Percentiles rank a stretch among this genome's conserved stretches.
Evolutionary conservation across 2,797 vertebrate genomes (phyloP).

Genomic region (Halcyon leucocephala): DNA sequence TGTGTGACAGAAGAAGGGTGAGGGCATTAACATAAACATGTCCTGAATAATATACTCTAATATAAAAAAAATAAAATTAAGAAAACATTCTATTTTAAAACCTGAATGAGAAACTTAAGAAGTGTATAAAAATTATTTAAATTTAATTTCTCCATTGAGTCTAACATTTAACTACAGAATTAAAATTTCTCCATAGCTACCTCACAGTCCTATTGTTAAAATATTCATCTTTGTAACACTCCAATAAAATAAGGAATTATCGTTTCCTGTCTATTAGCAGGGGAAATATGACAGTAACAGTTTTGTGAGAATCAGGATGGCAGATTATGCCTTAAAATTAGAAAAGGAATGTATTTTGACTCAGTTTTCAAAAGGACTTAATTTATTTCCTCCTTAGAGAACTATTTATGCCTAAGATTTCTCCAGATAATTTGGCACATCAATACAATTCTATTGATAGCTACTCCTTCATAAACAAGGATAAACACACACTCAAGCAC

Average conservation of each 20-base stretch:
- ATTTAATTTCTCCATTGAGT: not conserved
- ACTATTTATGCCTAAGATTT: not conserved
- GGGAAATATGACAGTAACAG: not conserved
- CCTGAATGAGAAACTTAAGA: not conserved
- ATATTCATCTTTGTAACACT: not conserved
- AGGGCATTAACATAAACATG: not conserved
- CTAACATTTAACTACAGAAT: not conserved
- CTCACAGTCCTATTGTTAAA: not conserved
- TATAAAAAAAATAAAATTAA: not conserved
- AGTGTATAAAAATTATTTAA: not conserved
- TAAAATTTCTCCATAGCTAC: not conserved
- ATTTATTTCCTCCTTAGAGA: not conserved
- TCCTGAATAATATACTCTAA: not conserved
- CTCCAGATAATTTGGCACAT: not conserved
- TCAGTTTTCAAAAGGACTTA: not conserved
- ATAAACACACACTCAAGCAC: not conserved
- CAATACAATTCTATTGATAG: not conserved
- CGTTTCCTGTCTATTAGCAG: not conserved
- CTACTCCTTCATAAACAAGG: not conserved
- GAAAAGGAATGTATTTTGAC: not conserved
- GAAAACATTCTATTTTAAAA: not conserved
- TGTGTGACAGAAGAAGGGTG: not conserved
- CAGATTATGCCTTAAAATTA: not conserved
- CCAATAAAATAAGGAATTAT: not conserved
- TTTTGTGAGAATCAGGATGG: not conserved